Conservation (phyloP, 2,888 invertebrate genomes). For the Antitype chi region DNA sequence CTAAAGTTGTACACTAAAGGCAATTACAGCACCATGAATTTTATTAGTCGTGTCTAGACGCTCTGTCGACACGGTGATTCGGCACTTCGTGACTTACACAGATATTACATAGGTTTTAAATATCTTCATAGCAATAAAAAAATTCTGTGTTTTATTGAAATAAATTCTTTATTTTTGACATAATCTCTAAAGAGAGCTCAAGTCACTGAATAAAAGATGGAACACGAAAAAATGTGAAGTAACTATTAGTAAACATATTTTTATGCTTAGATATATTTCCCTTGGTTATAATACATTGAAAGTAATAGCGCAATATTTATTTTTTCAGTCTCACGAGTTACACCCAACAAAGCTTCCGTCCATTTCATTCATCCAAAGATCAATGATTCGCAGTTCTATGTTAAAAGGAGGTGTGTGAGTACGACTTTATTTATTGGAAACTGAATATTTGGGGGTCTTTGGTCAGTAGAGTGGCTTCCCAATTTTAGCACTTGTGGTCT, state of each 20-base stretch:
- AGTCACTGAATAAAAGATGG: not conserved
- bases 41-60: no score
- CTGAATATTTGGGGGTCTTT: not conserved
- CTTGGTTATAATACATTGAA: not conserved
- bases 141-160: not conserved
- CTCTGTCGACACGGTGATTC: no score
- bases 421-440: constrained; percentile 18
- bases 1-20: no score
- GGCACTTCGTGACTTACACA: no score
- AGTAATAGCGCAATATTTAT: not conserved
- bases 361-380: constrained; percentile 89
- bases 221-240: not conserved
- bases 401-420: constrained; percentile 89
- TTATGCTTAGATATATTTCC: not conserved
- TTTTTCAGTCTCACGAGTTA: constrained; percentile 75
- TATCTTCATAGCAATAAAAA: no score
- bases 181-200: not conserved
- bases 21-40: no score
- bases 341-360: constrained; percentile 72
- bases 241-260: no score
- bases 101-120: not conserved
- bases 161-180: not conserved
- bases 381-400: constrained; percentile 93
- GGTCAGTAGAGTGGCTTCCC: not conserved
- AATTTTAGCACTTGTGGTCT: not conserved